phyloP scores from a whole-genome alignment of 1,140 invertebrate genomes.

The Chrysomallon squamiferum region DNA sequence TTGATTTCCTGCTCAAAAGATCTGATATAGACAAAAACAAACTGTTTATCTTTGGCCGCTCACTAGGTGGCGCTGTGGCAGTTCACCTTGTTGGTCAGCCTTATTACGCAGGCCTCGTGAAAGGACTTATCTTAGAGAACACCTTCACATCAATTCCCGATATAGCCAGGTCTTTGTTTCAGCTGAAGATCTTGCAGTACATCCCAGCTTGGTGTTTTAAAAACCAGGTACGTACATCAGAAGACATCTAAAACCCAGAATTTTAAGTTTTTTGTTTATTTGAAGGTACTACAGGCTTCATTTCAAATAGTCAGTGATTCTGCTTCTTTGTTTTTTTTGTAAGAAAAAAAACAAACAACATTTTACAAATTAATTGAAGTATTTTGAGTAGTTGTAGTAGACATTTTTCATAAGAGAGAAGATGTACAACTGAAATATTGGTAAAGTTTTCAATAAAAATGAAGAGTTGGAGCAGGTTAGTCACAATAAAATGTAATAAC shows the following conservation, averaged over 20 bases:
- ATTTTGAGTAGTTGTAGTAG: too few species aligned
- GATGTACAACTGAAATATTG: too few species aligned
- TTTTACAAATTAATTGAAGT: too few species aligned
- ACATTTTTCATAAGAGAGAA: too few species aligned
- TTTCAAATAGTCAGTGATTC: too few species aligned
- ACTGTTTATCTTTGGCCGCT: slow-evolving; percentile 93
- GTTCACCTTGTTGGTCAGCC: slow-evolving; percentile 80
- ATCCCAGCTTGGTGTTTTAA: slow-evolving; percentile 51
- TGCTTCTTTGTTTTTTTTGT: too few species aligned
- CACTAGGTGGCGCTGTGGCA: slow-evolving; percentile 85
- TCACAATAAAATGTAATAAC: too few species aligned
- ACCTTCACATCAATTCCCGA: slow-evolving; percentile 94
- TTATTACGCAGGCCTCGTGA: slow-evolving; percentile 71
- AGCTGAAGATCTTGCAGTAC: slow-evolving; percentile 34
- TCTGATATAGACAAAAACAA: slow-evolving; percentile 83
- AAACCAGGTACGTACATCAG: slow-evolving; percentile 46
- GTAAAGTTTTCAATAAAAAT: too few species aligned
- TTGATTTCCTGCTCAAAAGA: slow-evolving; percentile 82
- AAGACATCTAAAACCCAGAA: not conserved
- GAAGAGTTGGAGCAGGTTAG: too few species aligned
- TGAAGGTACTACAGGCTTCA: too few species aligned
- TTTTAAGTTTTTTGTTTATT: too few species aligned
- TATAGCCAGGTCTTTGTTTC: slow-evolving; percentile 69
- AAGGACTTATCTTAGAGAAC: slow-evolving; percentile 90
- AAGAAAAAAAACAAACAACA: too few species aligned